A percentile compares a stretch with the other conserved stretches of the same genome.
Evolutionary conservation across 2,888 invertebrate species (phyloP).

Genomic region (Monopis laevigella): DNA sequence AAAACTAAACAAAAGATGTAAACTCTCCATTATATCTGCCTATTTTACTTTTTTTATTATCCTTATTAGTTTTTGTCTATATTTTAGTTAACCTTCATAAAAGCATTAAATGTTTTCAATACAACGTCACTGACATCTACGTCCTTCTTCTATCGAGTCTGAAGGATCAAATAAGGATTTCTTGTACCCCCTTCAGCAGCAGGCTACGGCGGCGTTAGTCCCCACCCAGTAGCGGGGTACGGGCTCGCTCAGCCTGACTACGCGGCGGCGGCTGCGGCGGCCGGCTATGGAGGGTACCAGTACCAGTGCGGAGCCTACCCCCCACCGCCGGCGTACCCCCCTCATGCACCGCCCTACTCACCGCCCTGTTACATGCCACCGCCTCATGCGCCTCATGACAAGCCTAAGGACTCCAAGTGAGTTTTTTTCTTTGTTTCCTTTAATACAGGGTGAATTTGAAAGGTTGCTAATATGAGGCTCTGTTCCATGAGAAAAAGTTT

Average conservation of each 20-base stretch:
- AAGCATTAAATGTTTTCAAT: too few species aligned
- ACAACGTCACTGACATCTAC: too few species aligned
- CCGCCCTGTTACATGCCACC: slow-evolving; percentile 91
- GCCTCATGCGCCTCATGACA: slow-evolving; percentile 84
- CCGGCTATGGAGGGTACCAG: slow-evolving; percentile 68
- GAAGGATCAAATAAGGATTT: too few species aligned
- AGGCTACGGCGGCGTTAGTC: slow-evolving; percentile 87
- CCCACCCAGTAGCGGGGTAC: slow-evolving; percentile 80
- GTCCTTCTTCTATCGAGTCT: too few species aligned
- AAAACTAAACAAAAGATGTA: too few species aligned
- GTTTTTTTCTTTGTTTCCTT: slow-evolving; percentile 30
- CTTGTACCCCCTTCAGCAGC: slow-evolving; percentile 19
- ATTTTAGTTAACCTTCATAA: too few species aligned
- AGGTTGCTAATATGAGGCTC: too few species aligned
- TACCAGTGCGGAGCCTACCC: slow-evolving; percentile 71
- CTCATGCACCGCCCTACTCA: slow-evolving; percentile 77
- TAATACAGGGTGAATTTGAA: too few species aligned
- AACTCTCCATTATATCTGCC: too few species aligned
- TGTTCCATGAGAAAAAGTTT: too few species aligned
- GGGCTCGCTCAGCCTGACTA: slow-evolving; percentile 86
- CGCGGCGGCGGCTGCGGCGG: slow-evolving; percentile 78
- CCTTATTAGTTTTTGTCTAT: too few species aligned
- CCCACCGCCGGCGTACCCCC: slow-evolving; percentile 67
- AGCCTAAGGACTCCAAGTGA: slow-evolving; percentile 80
- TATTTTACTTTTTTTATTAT: too few species aligned